phyloP scores from a whole-genome alignment of 2,113 vertebrate species.

The Peromyscus polionotus region DNA sequence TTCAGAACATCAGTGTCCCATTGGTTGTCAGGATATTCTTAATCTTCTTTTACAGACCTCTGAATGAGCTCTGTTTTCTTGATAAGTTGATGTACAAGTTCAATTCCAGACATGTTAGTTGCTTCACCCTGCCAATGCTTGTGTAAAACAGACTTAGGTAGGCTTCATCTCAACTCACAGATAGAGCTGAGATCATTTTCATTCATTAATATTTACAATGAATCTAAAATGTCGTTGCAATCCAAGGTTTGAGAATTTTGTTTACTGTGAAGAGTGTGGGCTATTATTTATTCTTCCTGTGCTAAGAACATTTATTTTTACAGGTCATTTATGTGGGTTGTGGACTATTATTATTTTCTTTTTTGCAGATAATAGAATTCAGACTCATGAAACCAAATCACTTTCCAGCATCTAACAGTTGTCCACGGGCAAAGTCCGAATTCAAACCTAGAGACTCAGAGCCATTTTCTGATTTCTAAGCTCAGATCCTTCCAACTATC shows the following conservation, averaged over 20 bases:
- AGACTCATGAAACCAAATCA: conserved; percentile 35
- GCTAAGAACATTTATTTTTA: conserved; percentile 16
- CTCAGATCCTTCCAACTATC: background rate
- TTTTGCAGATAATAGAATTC: conserved; percentile 51
- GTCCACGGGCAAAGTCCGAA: background rate
- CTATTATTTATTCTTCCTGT: conserved; percentile 26
- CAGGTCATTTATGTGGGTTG: conserved; percentile 18
- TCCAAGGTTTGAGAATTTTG: conserved; percentile 20
- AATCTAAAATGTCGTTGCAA: conserved; percentile 18
- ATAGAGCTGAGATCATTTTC: background rate
- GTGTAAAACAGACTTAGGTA: background rate
- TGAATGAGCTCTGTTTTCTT: background rate
- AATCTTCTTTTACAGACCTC: background rate
- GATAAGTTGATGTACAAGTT: background rate
- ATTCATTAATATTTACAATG: conserved; percentile 29
- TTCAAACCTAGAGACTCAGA: background rate
- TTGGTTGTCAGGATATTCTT: background rate
- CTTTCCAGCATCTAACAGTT: background rate
- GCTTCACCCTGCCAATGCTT: background rate
- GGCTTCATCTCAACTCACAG: conserved; percentile 9
- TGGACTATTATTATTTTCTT: background rate
- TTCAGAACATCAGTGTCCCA: background rate
- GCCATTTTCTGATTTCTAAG: background rate
- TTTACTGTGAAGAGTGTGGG: conserved; percentile 26
- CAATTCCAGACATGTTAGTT: background rate